These are phyloP conservation scores for Patagioenas fasciata DNA, from an alignment of 2,113 vertebrate genomes.

Conservation along the genomic window DNA sequence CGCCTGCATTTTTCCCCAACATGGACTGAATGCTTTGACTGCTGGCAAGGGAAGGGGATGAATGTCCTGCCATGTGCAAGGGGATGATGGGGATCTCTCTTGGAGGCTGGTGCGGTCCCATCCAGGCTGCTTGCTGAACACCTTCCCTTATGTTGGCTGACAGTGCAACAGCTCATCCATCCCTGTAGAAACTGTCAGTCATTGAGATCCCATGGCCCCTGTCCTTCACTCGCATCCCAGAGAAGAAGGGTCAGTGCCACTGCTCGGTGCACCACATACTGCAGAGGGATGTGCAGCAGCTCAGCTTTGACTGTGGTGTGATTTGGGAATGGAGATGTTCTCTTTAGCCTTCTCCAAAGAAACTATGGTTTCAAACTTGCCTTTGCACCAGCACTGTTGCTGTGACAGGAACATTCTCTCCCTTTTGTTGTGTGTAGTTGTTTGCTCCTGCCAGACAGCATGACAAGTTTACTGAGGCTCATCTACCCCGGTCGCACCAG, in stretches of 20 bases:
- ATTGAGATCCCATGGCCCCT: rapidly evolving
- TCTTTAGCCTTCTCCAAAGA: background rate
- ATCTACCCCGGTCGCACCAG: rapidly evolving
- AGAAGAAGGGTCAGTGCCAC: background rate
- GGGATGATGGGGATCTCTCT: background rate
- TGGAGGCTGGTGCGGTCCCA: background rate
- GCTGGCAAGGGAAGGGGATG: background rate
- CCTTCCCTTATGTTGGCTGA: background rate
- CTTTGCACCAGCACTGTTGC: background rate
- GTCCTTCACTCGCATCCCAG: rapidly evolving
- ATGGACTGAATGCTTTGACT: background rate
- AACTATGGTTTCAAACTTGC: background rate
- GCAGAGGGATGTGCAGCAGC: background rate
- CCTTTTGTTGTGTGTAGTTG: background rate
- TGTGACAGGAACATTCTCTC: background rate
- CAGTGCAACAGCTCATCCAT: background rate
- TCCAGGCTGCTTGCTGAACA: background rate
- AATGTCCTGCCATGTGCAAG: background rate
- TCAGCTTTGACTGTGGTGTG: background rate
- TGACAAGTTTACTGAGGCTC: background rate
- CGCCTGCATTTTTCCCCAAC: background rate
- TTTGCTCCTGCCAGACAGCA: background rate
- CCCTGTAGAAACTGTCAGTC: background rate
- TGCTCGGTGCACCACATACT: background rate
- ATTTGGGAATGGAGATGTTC: background rate